Evolutionary conservation across 2,888 invertebrate species (phyloP).

Genomic region (Drosophila subsilvestris): DNA sequence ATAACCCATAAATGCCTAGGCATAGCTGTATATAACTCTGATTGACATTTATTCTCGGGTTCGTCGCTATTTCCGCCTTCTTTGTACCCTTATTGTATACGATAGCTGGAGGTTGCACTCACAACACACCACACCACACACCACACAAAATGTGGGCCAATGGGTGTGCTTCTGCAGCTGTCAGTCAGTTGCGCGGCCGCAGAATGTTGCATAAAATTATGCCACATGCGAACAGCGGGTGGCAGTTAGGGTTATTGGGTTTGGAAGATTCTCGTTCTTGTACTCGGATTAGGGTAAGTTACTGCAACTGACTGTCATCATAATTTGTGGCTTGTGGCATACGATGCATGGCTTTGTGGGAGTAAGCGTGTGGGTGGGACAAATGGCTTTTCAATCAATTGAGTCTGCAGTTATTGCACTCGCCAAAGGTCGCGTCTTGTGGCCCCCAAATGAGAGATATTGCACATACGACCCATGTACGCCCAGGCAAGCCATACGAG

Average conservation of each 20-base stretch:
- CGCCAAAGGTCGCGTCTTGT: slow-evolving; percentile 45
- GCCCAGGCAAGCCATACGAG: slow-evolving; percentile 5
- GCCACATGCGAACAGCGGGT: too few relatives aligned
- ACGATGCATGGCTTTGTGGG: slow-evolving; percentile 35
- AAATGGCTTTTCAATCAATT: slow-evolving; percentile 79
- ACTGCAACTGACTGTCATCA: slow-evolving; percentile 33
- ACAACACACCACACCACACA: too few relatives aligned
- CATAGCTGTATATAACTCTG: background rate
- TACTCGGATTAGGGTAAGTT: background rate
- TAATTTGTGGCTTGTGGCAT: slow-evolving; percentile 41
- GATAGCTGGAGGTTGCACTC: too few relatives aligned
- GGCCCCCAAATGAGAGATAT: slow-evolving; percentile 27
- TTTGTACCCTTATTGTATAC: too few relatives aligned
- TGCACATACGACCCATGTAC: slow-evolving; percentile 53
- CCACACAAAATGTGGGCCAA: too few relatives aligned
- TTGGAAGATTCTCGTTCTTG: too few relatives aligned
- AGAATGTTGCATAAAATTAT: too few relatives aligned
- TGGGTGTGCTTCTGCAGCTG: too few relatives aligned
- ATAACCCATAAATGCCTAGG: background rate
- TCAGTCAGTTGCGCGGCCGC: too few relatives aligned
- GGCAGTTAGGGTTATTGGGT: too few relatives aligned
- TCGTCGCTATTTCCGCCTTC: too few relatives aligned
- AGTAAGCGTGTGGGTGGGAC: slow-evolving; percentile 43
- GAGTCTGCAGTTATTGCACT: slow-evolving; percentile 77
- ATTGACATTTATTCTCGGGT: too few relatives aligned